phyloP scores from a whole-genome alignment of 2,797 vertebrate species.

The Eupleurogrammus muticus region DNA sequence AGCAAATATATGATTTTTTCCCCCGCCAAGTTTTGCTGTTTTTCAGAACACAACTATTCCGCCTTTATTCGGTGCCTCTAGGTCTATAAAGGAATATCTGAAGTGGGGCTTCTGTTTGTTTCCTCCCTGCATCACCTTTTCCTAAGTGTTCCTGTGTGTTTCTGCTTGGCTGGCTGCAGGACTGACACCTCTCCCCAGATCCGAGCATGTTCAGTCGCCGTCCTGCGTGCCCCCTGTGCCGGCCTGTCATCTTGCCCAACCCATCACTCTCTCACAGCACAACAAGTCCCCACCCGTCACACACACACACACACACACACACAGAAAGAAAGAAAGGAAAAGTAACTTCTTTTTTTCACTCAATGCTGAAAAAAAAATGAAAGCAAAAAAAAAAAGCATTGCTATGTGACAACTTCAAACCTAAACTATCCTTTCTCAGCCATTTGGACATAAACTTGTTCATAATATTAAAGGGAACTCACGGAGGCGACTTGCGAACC shows the following conservation, averaged over 20 bases:
- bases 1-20: background rate
- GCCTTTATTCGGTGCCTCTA: slow-evolving; percentile 20
- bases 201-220: slow-evolving; percentile 78
- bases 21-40: background rate
- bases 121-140: slow-evolving; percentile 73
- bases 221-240: slow-evolving; percentile 80
- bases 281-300: slow-evolving; percentile 73
- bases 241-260: slow-evolving; percentile 78
- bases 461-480: slow-evolving; percentile 31
- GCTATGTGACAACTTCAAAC: slow-evolving; percentile 66
- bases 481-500: slow-evolving; percentile 42
- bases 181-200: slow-evolving; percentile 83
- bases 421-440: slow-evolving; percentile 29
- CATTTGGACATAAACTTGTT: slow-evolving; percentile 43
- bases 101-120: slow-evolving; percentile 70
- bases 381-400: slow-evolving; percentile 34
- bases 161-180: slow-evolving; percentile 78
- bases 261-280: slow-evolving; percentile 78
- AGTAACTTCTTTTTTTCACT: slow-evolving; percentile 59
- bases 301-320: slow-evolving; percentile 34
- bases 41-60: background rate
- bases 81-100: slow-evolving; percentile 48
- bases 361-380: slow-evolving; percentile 55
- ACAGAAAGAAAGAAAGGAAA: background rate
- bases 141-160: slow-evolving; percentile 75